Percentiles rank a stretch among this genome's conserved stretches.
These are phyloP conservation scores for Amiota minor DNA, from an alignment of 2,888 invertebrate species.

Conservation along the genomic window DNA sequence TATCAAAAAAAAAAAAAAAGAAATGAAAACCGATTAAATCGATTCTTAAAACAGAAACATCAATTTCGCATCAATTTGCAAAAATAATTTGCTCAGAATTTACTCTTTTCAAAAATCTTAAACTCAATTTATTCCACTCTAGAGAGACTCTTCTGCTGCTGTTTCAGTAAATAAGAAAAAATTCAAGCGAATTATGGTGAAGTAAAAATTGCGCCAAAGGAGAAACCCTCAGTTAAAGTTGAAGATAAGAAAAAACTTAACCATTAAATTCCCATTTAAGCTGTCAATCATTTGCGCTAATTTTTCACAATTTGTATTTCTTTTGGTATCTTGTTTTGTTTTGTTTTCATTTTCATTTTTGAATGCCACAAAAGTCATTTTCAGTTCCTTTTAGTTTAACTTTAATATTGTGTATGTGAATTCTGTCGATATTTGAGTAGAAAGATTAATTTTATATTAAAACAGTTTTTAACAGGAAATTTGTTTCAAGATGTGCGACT, in stretches of 20 bases:
- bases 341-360: conserved; percentile 20
- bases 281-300: conserved; percentile 71
- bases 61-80: conserved; percentile 62
- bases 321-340: background rate
- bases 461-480: conserved; percentile 58
- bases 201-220: conserved; percentile 26
- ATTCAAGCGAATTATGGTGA: conserved; percentile 55
- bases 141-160: conserved; percentile 35
- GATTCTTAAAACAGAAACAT: conserved; percentile 44
- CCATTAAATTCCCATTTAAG: conserved; percentile 72
- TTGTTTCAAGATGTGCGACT: conserved; percentile 37
- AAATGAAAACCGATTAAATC: conserved; percentile 24
- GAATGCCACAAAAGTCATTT: conserved; percentile 23
- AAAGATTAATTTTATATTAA: conserved; percentile 66
- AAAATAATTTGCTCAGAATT: conserved; percentile 49
- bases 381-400: background rate
- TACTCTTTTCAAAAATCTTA: background rate
- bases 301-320: conserved; percentile 49
- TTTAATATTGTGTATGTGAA: conserved; percentile 29
- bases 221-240: conserved; percentile 36
- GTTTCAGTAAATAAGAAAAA: conserved; percentile 10
- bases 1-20: conserved; percentile 29
- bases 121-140: background rate
- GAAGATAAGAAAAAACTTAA: conserved; percentile 48
- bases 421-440: conserved; percentile 65